These are phyloP conservation scores for Myiagra hebetior DNA, from an alignment of 2,113 vertebrate species.

Conservation along the genomic window DNA sequence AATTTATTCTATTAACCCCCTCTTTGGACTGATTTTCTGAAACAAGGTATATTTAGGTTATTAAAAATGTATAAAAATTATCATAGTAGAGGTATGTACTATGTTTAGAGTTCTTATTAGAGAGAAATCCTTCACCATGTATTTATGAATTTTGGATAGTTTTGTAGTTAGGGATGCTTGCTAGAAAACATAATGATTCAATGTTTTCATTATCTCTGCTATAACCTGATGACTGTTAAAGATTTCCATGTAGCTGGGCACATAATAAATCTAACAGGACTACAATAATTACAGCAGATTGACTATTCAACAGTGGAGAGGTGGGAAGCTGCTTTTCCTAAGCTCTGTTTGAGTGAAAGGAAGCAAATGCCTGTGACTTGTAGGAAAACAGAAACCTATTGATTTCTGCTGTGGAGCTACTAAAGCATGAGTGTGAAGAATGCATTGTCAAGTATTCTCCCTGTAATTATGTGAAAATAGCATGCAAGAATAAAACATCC, in stretches of 20 bases:
- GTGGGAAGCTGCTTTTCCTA: background rate
- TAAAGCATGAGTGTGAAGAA: background rate
- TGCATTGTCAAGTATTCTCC: background rate
- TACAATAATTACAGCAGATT: background rate
- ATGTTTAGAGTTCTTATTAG: background rate
- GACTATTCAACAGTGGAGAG: background rate
- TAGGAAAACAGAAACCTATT: background rate
- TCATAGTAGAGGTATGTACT: background rate
- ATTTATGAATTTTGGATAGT: background rate
- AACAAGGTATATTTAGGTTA: background rate
- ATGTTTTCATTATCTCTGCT: background rate
- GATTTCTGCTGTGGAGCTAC: background rate
- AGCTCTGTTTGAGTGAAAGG: background rate
- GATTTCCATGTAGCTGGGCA: background rate
- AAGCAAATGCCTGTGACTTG: background rate
- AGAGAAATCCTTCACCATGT: background rate
- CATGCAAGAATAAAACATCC: background rate
- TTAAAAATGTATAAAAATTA: background rate
- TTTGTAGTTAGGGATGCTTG: background rate
- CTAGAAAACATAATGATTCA: background rate
- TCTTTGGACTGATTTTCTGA: background rate
- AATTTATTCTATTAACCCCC: background rate
- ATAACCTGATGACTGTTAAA: background rate
- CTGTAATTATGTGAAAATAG: background rate
- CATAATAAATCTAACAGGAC: background rate